Evolutionary conservation across 2,113 vertebrate genomes (phyloP), one percentile per base, ranked within the genome.

Genomic region (Tetrax tetrax): DNA sequence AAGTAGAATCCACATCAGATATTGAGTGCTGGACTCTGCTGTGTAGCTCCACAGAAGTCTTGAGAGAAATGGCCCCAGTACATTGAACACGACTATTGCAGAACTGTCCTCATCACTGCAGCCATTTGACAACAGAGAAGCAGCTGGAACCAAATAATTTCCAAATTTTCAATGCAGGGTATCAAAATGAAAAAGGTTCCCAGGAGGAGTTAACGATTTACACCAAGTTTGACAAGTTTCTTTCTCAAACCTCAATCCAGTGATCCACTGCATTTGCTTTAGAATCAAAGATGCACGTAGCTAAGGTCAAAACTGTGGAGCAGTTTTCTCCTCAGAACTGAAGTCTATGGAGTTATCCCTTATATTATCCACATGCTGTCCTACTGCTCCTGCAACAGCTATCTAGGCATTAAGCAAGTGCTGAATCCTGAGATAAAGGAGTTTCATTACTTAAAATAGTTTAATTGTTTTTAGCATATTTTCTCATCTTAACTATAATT

Each of bases 401-500:
- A 84, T 23, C 27, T 28, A 89, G 45, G 48, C 8, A 69, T 70
- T 56, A 76, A 50, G 35, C 61, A 96, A 87, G 50, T 53, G 70
- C 20, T 78, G 68, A 93, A 87, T 80, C 35, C 20, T 61, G 14
- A 71, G 45, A 72, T 45, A 86, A 56, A 7, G 6, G 13, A 66
- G n/a, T 27, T 84, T 45, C 79, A 79, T 61, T 41, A 79, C 53
- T 82, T 68, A 53, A 93, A 93, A 84, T 11, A 76, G 9, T 59
- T 76, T 35, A 90, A 93, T 70, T 80, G 15, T 68, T 95, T 95
- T 86, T 81, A 86, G 83, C 25, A 35, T 56, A 90, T 86, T 93
- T 86, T 83, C 51, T 76, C 65, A 89, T 66, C 51, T 89, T 82
- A 81, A 90, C 64, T 75, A 31, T 14, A 81, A 69, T 61, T 84